Evolutionary conservation across 2,113 vertebrate genomes (phyloP).

Genomic region (Platanista minor): DNA sequence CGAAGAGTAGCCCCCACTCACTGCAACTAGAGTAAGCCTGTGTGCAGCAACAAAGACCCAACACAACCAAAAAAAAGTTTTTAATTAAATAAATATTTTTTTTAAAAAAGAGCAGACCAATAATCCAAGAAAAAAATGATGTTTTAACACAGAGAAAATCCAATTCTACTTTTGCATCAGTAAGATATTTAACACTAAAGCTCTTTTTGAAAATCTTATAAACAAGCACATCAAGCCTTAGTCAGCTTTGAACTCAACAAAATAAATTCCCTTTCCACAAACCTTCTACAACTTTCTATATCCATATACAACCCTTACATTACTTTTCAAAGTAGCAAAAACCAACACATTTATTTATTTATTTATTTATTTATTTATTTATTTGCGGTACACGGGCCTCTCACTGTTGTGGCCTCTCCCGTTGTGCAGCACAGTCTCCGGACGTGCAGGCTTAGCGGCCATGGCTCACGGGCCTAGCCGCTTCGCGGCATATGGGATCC

Average conservation of each 20-base stretch:
- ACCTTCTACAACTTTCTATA: neutral
- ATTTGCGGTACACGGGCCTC: too few species aligned
- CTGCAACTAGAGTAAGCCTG: too few species aligned
- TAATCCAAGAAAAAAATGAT: neutral
- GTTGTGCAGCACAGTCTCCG: too few species aligned
- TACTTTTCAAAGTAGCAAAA: neutral
- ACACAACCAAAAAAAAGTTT: too few species aligned
- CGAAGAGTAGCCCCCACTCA: too few species aligned
- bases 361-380: too few species aligned
- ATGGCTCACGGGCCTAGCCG: too few species aligned
- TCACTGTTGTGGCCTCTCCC: too few species aligned
- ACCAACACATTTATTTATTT: neutral
- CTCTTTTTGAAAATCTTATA: slow-evolving; percentile 9
- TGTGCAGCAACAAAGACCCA: too few species aligned
- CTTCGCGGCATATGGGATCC: too few species aligned
- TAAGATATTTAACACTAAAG: neutral
- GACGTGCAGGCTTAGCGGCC: too few species aligned
- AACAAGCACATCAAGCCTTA: neutral
- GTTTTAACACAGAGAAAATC: slow-evolving; percentile 2
- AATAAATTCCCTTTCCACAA: neutral
- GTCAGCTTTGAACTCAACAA: neutral
- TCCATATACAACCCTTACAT: neutral
- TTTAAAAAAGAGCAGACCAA: neutral
- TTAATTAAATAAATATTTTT: too few species aligned
- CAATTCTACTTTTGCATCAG: neutral